Evolutionary conservation across 1,140 invertebrate species (phyloP).

Genomic region (Pseudoatta argentina): DNA sequence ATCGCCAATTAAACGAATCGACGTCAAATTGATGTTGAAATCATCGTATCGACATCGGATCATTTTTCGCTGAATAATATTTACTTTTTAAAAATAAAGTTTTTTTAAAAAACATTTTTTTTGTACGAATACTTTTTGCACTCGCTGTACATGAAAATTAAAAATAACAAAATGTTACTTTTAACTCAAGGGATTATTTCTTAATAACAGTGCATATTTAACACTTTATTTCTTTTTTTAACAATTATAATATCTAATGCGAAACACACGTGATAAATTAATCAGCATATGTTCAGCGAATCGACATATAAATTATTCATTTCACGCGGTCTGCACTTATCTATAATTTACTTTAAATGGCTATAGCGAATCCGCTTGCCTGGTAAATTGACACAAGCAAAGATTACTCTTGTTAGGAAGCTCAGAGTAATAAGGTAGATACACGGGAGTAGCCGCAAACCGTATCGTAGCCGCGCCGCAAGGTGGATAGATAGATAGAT

Average conservation of each 20-base stretch:
- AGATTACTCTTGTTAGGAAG: conserved; percentile 50
- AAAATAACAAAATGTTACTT: no score
- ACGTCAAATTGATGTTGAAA: no score
- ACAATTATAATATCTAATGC: background rate
- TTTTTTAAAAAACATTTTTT: no score
- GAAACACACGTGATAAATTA: conserved; percentile 17
- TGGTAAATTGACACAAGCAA: conserved; percentile 44
- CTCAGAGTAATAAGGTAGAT: conserved; percentile 17
- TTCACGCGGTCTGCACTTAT: conserved; percentile 30
- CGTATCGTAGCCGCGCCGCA: conserved; percentile 26
- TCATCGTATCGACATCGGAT: no score
- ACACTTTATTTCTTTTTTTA: background rate
- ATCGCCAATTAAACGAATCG: no score
- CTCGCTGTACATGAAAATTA: no score
- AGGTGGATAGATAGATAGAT: conserved; percentile 21
- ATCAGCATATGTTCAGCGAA: conserved; percentile 1
- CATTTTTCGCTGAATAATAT: no score
- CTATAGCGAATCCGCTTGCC: conserved; percentile 11
- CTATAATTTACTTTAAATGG: conserved; percentile 46
- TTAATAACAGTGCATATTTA: background rate
- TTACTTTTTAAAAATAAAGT: no score
- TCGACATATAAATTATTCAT: conserved; percentile 42
- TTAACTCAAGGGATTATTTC: no score
- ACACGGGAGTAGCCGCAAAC: conserved; percentile 33
- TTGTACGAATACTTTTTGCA: no score